phyloP scores from a whole-genome alignment of 2,113 vertebrate species.

The Onychostoma macrolepis region DNA sequence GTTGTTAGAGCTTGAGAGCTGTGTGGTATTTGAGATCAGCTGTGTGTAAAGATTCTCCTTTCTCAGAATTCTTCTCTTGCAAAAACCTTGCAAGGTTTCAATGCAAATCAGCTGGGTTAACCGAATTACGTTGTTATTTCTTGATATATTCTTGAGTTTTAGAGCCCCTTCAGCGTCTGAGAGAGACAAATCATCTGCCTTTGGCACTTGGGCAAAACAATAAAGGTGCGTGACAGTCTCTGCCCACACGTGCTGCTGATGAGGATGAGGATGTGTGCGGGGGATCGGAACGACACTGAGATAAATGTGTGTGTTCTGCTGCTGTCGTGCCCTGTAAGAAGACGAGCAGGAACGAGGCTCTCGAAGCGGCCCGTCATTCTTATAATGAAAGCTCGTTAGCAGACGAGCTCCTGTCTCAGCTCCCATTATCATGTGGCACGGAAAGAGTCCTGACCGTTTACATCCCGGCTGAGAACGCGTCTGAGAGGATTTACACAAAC shows the following conservation, averaged over 20 bases:
- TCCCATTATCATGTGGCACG: not conserved
- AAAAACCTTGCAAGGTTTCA: not conserved
- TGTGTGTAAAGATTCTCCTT: not conserved
- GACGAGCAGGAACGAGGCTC: constrained; percentile 28
- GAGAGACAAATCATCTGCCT: constrained; percentile 32
- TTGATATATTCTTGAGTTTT: not conserved
- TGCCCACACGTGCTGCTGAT: constrained; percentile 17
- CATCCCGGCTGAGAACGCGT: not conserved
- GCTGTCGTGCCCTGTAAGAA: constrained; percentile 15
- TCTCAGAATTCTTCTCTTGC: not conserved
- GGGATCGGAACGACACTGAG: constrained; percentile 25
- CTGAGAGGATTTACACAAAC: not conserved
- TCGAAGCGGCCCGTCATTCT: constrained; percentile 39
- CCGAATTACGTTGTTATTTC: not conserved
- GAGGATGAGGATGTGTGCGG: not conserved
- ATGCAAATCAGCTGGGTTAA: not conserved
- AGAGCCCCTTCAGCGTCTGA: not conserved
- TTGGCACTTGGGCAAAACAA: constrained; percentile 34
- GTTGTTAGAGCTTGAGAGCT: not conserved
- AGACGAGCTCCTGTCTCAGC: constrained; percentile 1
- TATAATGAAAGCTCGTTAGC: constrained; percentile 36
- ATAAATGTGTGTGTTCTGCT: constrained; percentile 49
- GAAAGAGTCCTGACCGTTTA: not conserved
- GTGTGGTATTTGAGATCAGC: not conserved
- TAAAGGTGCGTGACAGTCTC: constrained; percentile 7